phyloP scores from a whole-genome alignment of 2,888 invertebrate species.

The Spilarctia lutea region DNA sequence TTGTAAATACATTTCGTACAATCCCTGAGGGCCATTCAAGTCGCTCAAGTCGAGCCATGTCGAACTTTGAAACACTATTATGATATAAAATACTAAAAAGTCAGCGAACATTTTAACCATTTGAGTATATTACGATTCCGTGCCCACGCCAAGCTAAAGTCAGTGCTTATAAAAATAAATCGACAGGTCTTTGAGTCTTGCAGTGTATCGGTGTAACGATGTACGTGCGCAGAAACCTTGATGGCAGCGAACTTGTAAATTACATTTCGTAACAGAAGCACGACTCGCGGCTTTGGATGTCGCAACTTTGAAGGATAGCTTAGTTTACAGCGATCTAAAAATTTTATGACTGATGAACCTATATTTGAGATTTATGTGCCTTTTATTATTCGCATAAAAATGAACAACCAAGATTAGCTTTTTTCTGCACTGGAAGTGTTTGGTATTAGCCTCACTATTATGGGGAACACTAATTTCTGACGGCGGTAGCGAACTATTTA shows the following conservation, averaged over 20 bases:
- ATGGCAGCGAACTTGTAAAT: slow-evolving; percentile 39
- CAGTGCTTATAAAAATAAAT: slow-evolving; percentile 56
- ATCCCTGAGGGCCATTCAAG: slow-evolving; percentile 6
- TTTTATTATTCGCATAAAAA: background rate
- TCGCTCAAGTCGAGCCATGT: slow-evolving; percentile 7
- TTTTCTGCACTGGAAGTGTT: background rate
- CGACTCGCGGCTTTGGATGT: slow-evolving; percentile 7
- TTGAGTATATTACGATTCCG: slow-evolving; percentile 45
- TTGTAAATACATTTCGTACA: slow-evolving; percentile 3
- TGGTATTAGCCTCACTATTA: background rate
- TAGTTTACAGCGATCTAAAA: slow-evolving; percentile 9
- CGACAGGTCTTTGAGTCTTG: slow-evolving; percentile 49
- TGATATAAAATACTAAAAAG: slow-evolving; percentile 41
- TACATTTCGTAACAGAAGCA: slow-evolving; percentile 23
- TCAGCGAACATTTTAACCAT: slow-evolving; percentile 19
- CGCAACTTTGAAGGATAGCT: slow-evolving; percentile 14
- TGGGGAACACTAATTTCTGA: no score
- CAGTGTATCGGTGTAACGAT: slow-evolving; percentile 49
- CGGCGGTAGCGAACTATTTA: background rate
- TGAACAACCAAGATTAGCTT: background rate
- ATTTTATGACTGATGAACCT: slow-evolving; percentile 1
- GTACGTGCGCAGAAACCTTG: slow-evolving; percentile 38
- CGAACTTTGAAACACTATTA: slow-evolving; percentile 29
- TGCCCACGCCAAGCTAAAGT: slow-evolving; percentile 41
- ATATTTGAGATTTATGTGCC: background rate